Evolutionary conservation across 2,888 invertebrate genomes (phyloP), one percentile per base, ranked within the genome.

Genomic region (Eupithecia inturbata): DNA sequence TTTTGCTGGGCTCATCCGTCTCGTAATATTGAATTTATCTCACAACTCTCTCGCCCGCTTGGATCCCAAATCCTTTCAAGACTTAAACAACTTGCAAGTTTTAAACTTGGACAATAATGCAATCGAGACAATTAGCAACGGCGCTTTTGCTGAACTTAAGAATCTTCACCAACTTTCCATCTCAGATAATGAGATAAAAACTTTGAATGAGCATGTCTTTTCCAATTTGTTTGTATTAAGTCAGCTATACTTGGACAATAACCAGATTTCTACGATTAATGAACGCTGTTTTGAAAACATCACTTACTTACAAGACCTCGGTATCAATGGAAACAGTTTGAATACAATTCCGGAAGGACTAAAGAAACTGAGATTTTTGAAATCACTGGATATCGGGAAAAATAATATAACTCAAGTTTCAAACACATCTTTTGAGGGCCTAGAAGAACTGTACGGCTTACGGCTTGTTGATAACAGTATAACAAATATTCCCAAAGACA

Each of bases 381-480:
- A 96, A 88, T 96, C 96, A 0, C 95, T 98, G 70, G 97, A 98
- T 89, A 95, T 98, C 78, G 97, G 97, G 7, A 97, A 97, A 87
- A 98, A 98, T 89, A 95, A 95, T 78, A 96, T 98, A 81, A 95
- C 96, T 68, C 94, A 93, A 73, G 95, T 98, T 77, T 95, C 95
- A n/a, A 96, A 97, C 86, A 95, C 96, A 53, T 96, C 97, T 33
- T 97, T 98, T 85, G 95, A 95, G 82, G 97, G 97, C 0, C 91
- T 98, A 78, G 95, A 96, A 85, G 96, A 96, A 78, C 94, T 98
- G 12, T 96, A 96, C 83, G 96, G 97, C 1, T 91, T 98, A 39
- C 95, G 97, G 49, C 91, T 98, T 76, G 97, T 97, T 67, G 97
- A 97, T 87, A 98, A 98, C 91, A 96, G 96, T 83, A 96, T 97